Percentiles rank a stretch among this genome's conserved stretches.
These are phyloP conservation scores for Chaenocephalus aceratus DNA, from an alignment of 2,113 vertebrate species.

Conservation along the genomic window DNA sequence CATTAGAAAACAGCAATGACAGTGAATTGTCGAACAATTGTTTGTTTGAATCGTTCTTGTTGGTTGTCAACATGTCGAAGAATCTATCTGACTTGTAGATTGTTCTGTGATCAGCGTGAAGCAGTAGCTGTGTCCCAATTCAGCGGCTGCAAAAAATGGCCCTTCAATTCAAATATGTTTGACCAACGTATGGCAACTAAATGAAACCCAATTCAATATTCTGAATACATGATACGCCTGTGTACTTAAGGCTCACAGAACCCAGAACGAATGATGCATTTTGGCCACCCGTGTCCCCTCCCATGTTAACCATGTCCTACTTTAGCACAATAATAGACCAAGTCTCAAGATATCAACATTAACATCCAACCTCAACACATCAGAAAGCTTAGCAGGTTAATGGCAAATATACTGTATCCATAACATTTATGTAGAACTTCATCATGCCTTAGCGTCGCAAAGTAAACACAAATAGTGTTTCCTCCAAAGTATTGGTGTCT, in stretches of 20 bases:
- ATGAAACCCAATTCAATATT: neutral
- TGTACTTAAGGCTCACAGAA: neutral
- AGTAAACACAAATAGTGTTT: too few species aligned
- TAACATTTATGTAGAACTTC: too few species aligned
- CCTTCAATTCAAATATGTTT: neutral
- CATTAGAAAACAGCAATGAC: neutral
- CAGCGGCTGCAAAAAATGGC: neutral
- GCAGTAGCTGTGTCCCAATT: too few species aligned
- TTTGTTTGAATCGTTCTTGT: neutral
- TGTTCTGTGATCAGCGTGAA: neutral
- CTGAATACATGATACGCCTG: neutral
- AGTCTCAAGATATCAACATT: neutral
- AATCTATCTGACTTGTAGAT: neutral
- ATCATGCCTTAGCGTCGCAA: too few species aligned
- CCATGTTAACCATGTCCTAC: neutral
- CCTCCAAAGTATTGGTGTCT: neutral
- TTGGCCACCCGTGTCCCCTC: neutral
- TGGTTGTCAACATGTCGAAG: neutral
- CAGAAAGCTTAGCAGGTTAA: neutral
- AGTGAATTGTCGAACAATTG: neutral
- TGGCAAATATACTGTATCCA: neutral
- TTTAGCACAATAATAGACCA: neutral
- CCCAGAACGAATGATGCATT: neutral
- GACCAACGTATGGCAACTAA: neutral
- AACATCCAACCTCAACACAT: neutral